Percentiles rank a stretch among this genome's conserved stretches.
Evolutionary conservation across 1,140 invertebrate genomes (phyloP).

Genomic region (Ceratitis capitata): DNA sequence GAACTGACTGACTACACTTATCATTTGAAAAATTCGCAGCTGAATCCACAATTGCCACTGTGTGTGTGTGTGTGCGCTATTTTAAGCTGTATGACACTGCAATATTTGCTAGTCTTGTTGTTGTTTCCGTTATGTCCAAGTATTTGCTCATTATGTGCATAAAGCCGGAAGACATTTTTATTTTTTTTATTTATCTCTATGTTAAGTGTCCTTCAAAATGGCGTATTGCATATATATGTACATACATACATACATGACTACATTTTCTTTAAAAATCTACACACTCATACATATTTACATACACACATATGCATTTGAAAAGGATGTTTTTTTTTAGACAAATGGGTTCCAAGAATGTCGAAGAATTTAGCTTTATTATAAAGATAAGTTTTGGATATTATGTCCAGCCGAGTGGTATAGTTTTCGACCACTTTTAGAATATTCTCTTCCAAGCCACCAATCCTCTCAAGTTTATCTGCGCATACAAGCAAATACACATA

Average conservation of each 20-base stretch:
- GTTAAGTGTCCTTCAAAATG: background rate
- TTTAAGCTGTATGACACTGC: background rate
- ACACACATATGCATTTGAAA: background rate
- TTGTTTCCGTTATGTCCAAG: background rate
- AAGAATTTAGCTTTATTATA: background rate
- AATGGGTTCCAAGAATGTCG: too few relatives aligned
- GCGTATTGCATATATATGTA: background rate
- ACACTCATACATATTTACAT: background rate
- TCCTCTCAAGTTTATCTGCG: too few relatives aligned
- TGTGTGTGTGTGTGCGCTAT: background rate
- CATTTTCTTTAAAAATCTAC: too few relatives aligned
- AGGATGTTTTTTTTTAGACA: too few relatives aligned
- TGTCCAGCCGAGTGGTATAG: too few relatives aligned
- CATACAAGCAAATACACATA: too few relatives aligned
- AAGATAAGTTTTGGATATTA: too few relatives aligned
- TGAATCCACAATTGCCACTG: background rate
- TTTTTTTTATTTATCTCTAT: background rate
- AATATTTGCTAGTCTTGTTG: background rate
- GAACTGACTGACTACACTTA: background rate
- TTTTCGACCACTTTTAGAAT: too few relatives aligned
- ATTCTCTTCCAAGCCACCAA: too few relatives aligned
- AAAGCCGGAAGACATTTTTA: slow-evolving; percentile 22
- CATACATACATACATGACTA: background rate
- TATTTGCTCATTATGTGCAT: slow-evolving; percentile 26
- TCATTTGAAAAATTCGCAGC: background rate